A percentile compares a stretch with the other conserved stretches of the same genome.
Evolutionary conservation across 2,797 vertebrate species (phyloP).

Genomic region (Cynodonichthys magdalenae): DNA sequence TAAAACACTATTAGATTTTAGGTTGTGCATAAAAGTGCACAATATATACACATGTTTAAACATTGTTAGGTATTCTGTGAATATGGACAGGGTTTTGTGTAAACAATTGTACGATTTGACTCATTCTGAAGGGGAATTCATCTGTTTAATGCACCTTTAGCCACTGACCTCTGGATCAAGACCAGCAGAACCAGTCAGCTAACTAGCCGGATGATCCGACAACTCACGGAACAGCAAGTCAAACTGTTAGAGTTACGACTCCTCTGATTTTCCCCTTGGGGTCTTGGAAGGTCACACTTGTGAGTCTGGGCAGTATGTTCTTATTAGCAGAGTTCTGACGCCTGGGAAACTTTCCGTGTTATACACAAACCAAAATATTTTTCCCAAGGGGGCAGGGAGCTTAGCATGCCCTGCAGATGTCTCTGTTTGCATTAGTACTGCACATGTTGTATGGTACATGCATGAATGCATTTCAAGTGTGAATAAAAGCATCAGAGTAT

Average conservation of each 20-base stretch:
- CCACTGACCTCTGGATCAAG: conserved; percentile 8
- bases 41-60: conserved; percentile 3
- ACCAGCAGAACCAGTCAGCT: conserved; percentile 16
- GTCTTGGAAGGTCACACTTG: conserved; percentile 31
- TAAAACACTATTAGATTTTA: too few relatives aligned
- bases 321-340: conserved; percentile 50
- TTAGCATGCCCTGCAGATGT: conserved; percentile 10
- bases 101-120: conserved; percentile 24
- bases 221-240: conserved; percentile 32
- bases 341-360: conserved; percentile 32
- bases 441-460: conserved; percentile 13
- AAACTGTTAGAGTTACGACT: conserved; percentile 24
- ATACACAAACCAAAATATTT: conserved; percentile 24
- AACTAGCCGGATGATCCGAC: conserved; percentile 43
- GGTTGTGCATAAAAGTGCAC: background rate
- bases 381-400: conserved; percentile 10
- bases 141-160: conserved; percentile 23
- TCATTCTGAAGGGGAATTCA: conserved; percentile 14
- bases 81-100: background rate
- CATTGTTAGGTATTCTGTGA: conserved; percentile 7
- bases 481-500: conserved; percentile 31
- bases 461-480: conserved; percentile 24
- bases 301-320: conserved; percentile 51
- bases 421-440: background rate
- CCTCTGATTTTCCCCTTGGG: conserved; percentile 29